Conservation (phyloP, 2,888 invertebrate genomes). For the Cyclophora punctaria region DNA sequence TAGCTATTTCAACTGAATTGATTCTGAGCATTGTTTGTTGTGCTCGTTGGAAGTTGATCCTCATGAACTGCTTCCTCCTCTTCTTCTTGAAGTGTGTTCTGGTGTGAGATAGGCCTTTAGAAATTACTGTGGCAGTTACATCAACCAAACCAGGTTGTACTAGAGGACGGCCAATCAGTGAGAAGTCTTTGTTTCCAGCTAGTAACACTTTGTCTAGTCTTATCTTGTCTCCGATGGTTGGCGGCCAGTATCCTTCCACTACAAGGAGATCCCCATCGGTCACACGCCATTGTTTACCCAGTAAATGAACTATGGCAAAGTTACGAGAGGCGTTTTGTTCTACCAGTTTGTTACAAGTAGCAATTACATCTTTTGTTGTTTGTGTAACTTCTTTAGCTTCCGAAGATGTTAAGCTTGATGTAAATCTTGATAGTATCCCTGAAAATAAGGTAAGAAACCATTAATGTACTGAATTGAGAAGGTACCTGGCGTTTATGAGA, state of each 20-base stretch:
- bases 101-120: slow-evolving; percentile 87
- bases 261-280: slow-evolving; percentile 90
- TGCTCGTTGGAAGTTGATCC: slow-evolving; percentile 81
- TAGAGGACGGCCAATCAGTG: slow-evolving; percentile 86
- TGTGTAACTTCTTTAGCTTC: slow-evolving; percentile 35
- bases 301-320: slow-evolving; percentile 88
- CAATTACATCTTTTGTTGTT: slow-evolving; percentile 70
- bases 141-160: slow-evolving; percentile 82
- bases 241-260: slow-evolving; percentile 89
- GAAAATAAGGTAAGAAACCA: slow-evolving; percentile 16
- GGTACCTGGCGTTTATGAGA: too few species aligned
- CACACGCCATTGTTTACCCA: slow-evolving; percentile 89
- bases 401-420: slow-evolving; percentile 38
- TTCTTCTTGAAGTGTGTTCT: slow-evolving; percentile 85
- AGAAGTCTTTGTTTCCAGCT: slow-evolving; percentile 86
- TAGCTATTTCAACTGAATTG: slow-evolving; percentile 79
- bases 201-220: slow-evolving; percentile 88
- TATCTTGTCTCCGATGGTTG: slow-evolving; percentile 85
- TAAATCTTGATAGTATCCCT: slow-evolving; percentile 56
- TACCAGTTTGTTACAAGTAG: slow-evolving; percentile 78
- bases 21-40: slow-evolving; percentile 85
- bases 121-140: slow-evolving; percentile 87
- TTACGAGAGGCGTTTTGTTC: slow-evolving; percentile 75
- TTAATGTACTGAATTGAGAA: too few species aligned
- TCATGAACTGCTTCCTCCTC: slow-evolving; percentile 84